Base-by-base conservation (phyloP, 2,113 vertebrate species). In the Shinisaurus crocodilurus region DNA sequence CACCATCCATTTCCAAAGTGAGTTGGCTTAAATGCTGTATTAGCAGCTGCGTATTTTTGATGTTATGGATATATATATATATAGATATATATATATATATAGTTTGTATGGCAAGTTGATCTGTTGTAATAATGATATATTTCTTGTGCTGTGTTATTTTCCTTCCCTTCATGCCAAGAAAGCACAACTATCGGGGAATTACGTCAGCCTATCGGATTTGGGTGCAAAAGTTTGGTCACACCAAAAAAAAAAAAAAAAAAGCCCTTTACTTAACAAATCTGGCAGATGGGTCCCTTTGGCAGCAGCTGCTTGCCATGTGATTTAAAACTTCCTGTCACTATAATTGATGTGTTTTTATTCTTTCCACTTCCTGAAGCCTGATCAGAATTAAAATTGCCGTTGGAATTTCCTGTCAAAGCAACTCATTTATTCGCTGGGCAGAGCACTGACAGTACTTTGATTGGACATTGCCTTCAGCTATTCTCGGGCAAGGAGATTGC, bases 381-480 rank as follows among this genome's bases (percentile, higher is more conserved):
- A 98, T 98, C 98, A 98, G 98, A 98, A 98, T 98, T 98, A 98
- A 98, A 98, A 98, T 98, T 97, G 97, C 97, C 96, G 96, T 97
- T 98, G 98, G 98, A 98, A 98, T 98, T 99, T 99, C 98, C 98
- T 99, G 98, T 98, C 98, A 98, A 97, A 97, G 98, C 98, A 97
- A 98, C 98, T 98, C 97, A 97, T 98, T 98, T 98, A 97, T 98
- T 98, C 96, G 94, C 97, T 93, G 96, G 97, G 97, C 95, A 91
- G 96, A 96, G 94, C 93, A 95, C 95, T 97, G 96, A 96, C 97
- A 97, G 94, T 94, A 91, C 96, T 97, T 98, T 98, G 97, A 98
- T 98, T 98, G 98, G 97, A 97, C 96, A 95, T 97, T 92, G 97
- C 97, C 97, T 96, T 97, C 95, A 98, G 97, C 97, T 93, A 95